Percentiles rank a stretch among this genome's conserved stretches.
Evolutionary conservation across 2,113 vertebrate genomes (phyloP).

Genomic region (pig (Sus scrofa)): DNA sequence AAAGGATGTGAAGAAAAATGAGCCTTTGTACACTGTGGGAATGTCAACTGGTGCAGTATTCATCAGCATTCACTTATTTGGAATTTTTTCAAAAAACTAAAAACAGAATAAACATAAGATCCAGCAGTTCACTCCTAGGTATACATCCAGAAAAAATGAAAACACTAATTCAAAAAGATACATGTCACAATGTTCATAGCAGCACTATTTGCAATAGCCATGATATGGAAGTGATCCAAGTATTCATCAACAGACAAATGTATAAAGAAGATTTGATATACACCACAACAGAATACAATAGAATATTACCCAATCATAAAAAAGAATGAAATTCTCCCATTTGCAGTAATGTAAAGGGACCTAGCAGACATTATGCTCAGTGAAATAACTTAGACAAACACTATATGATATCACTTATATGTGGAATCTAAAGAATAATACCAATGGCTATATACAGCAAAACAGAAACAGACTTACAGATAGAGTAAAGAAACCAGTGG

Average conservation of each 20-base stretch:
- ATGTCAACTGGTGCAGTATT: too few relatives aligned
- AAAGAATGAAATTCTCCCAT: neutral
- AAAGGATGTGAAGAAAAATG: neutral
- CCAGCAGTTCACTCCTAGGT: neutral
- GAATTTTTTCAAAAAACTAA: neutral
- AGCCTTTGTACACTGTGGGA: neutral
- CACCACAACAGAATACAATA: too few relatives aligned
- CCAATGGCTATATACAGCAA: neutral
- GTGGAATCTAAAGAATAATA: neutral
- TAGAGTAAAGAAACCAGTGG: neutral
- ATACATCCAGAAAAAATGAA: neutral
- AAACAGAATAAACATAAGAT: neutral
- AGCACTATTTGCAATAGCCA: neutral
- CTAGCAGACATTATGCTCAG: neutral
- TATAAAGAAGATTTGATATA: neutral
- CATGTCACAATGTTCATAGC: neutral
- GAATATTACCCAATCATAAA: neutral
- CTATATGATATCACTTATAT: neutral
- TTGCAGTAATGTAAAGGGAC: neutral
- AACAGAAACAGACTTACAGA: neutral
- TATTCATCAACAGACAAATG: rapidly evolving
- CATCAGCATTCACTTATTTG: neutral
- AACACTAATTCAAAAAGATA: neutral
- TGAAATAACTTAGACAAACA: neutral
- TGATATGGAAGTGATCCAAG: neutral